phyloP scores from a whole-genome alignment of 2,888 invertebrate species.

The Drosophila meridionalis region DNA sequence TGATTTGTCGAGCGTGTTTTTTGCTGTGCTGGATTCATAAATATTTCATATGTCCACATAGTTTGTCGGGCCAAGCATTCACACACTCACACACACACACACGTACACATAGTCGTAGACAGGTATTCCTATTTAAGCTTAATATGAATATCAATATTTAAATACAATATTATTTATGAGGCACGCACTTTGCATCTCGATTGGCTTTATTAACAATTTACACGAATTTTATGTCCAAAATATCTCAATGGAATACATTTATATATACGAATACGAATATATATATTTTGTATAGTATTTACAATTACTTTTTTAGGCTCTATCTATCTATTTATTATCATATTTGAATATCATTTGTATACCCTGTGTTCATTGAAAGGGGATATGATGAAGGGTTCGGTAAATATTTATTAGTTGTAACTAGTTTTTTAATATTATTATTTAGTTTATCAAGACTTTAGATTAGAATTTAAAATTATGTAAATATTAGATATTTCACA shows the following conservation, averaged over 20 bases:
- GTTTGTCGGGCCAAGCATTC: not conserved
- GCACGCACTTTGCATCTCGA: constrained; percentile 1
- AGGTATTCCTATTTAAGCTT: constrained; percentile 1
- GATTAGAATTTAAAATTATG: too few relatives aligned
- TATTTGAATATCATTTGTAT: not conserved
- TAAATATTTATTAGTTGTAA: too few relatives aligned
- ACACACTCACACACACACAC: not conserved
- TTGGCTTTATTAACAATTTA: constrained; percentile 20
- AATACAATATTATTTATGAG: constrained; percentile 10
- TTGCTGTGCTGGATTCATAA: constrained; percentile 40
- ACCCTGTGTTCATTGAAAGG: not conserved
- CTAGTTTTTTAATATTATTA: too few relatives aligned
- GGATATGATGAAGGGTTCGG: not conserved
- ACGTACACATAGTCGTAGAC: not conserved
- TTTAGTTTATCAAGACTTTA: too few relatives aligned
- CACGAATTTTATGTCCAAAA: not conserved
- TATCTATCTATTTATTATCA: not conserved
- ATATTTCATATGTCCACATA: constrained; percentile 56
- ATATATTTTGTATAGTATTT: not conserved
- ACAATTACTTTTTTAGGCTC: not conserved
- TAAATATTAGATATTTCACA: too few relatives aligned
- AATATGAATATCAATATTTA: constrained; percentile 25
- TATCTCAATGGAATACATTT: not conserved
- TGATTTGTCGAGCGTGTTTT: constrained; percentile 37
- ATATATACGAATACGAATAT: not conserved